Evolutionary conservation across 2,888 invertebrate species (phyloP).

Genomic region (Gastracanthus pulcherrimus): DNA sequence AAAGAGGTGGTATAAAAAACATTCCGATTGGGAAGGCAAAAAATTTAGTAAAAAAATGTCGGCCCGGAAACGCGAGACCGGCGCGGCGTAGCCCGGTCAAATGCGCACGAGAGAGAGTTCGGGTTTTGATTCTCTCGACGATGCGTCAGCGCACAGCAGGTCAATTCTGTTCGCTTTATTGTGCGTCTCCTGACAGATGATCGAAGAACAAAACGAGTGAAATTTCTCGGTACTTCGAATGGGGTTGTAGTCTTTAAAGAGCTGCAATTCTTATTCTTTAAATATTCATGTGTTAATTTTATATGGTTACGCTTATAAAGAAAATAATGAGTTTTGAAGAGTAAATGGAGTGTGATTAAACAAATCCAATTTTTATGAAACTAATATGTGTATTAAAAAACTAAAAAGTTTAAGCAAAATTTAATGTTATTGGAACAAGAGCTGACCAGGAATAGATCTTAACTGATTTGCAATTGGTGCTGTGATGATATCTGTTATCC

Average conservation of each 20-base stretch:
- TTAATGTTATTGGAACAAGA: too few species aligned
- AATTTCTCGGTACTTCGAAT: not conserved
- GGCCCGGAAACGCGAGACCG: constrained; percentile 50
- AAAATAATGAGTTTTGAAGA: too few species aligned
- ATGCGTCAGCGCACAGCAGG: constrained; percentile 44
- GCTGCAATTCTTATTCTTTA: too few species aligned
- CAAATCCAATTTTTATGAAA: too few species aligned
- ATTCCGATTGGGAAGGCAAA: constrained; percentile 11
- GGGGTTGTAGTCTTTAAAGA: not conserved
- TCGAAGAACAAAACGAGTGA: constrained; percentile 39
- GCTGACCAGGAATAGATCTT: too few species aligned
- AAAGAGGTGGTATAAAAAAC: not conserved
- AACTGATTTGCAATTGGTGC: too few species aligned
- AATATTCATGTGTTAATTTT: too few species aligned
- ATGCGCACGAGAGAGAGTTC: not conserved
- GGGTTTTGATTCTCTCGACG: constrained; percentile 35
- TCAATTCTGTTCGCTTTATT: constrained; percentile 29
- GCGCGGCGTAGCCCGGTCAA: constrained; percentile 20
- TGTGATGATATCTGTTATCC: too few species aligned
- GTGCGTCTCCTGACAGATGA: constrained; percentile 39
- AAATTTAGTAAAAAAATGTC: constrained; percentile 35
- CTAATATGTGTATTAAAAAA: too few species aligned
- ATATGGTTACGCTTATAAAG: too few species aligned
- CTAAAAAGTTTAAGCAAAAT: too few species aligned
- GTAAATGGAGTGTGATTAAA: too few species aligned